phyloP scores from a whole-genome alignment of 2,888 invertebrate species.

The Ligdia adustata region DNA sequence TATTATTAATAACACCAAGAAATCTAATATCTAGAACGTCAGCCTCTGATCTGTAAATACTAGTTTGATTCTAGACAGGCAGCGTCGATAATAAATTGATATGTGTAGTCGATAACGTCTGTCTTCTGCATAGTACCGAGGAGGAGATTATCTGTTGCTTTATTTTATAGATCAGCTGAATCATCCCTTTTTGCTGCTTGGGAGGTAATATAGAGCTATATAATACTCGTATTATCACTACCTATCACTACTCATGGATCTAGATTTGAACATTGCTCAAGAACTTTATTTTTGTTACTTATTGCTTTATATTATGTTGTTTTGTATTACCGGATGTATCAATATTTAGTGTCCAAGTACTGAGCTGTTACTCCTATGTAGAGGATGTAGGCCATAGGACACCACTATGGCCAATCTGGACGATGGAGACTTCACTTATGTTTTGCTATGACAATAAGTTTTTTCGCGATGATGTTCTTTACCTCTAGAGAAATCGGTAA shows the following conservation, averaged over 20 bases:
- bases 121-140: constrained; percentile 16
- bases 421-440: no score
- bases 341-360: no score
- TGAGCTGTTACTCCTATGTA: no score
- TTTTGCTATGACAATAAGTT: no score
- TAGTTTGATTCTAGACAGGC: constrained; percentile 34
- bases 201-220: constrained; percentile 1
- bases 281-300: neutral
- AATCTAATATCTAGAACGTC: constrained; percentile 19
- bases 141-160: neutral
- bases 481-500: no score
- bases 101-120: constrained; percentile 30
- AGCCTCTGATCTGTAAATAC: constrained; percentile 30
- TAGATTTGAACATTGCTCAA: neutral
- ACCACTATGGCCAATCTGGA: no score
- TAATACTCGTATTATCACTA: neutral
- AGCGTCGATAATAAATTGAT: constrained; percentile 33
- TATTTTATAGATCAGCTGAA: constrained; percentile 16
- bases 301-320: no score
- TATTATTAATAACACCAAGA: constrained; percentile 9
- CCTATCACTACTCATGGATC: neutral
- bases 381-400: no score
- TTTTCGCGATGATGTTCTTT: no score
- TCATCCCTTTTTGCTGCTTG: constrained; percentile 24
- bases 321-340: no score